Evolutionary conservation across 2,113 vertebrate genomes (phyloP), one percentile per base, ranked within the genome.

Genomic region (Zapus hudsonius): DNA sequence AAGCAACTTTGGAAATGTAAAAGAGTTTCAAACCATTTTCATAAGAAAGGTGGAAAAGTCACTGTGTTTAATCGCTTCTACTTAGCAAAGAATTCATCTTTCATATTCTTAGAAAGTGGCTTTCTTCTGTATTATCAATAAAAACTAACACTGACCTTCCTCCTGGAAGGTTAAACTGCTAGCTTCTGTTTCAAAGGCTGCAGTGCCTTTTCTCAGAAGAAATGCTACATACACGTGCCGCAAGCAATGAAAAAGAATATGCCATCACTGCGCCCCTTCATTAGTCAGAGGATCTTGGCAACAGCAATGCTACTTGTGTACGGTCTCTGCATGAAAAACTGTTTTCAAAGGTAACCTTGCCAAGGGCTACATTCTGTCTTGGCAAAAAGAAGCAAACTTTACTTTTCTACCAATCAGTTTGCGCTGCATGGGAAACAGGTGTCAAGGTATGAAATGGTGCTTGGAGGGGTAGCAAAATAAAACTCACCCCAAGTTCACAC

Each of bases 271-370:
- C 4, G 3, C 97, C 96, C 97, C 97, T 98, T 98, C 98, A 98
- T 98, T 98, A 98, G 97, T 97, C 97, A 98, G 96, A 97, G 94
- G 96, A 98, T 97, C 96, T 96, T 98, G 98, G 98, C 98, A 98
- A 98, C 92, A 96, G 96, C 95, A 95, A 95, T 75, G 96, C 92
- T 89, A 90, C 96, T 98, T 95, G 96, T 96, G 95, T 52, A 98
- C 23, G 0, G 90, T 89, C 97, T 97, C 97, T 98, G 98, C 98
- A 98, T 97, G 98, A 98, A 98, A 98, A 98, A 98, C 95, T 97
- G 92, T 95, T 98, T 98, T 98, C 98, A 98, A 98, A 98, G 96
- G 93, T 98, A 98, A 98, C 98, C 98, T 98, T 98, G 98, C 98
- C 98, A 98, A 97, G 97, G 98, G 98, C 98, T 98, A 97, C 97